Conservation (phyloP, 64 coral and sea anemone genomes). For the Pachyseris speciosa region DNA sequence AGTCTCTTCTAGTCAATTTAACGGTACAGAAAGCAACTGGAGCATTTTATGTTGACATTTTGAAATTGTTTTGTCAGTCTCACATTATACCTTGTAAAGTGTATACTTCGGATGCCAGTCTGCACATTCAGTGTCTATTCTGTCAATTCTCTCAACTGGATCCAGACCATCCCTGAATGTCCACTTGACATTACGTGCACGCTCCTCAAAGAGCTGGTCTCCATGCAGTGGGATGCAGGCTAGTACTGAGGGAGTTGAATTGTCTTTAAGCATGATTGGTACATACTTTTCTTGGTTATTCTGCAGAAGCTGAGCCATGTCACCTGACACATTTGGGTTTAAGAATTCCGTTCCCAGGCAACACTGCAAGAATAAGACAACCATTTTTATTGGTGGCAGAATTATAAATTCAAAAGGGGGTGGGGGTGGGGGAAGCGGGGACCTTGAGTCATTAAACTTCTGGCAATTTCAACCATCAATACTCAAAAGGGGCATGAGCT, state of each 20-base stretch:
- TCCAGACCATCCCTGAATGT: conserved; percentile 55
- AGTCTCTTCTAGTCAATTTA: too few relatives aligned
- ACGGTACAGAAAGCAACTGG: conserved; percentile 7
- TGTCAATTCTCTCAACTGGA: conserved; percentile 30
- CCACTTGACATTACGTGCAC: conserved; percentile 65
- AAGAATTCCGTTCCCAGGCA: conserved; percentile 55
- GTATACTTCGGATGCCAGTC: conserved; percentile 66
- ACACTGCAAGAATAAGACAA: conserved; percentile 51
- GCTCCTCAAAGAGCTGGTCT: conserved; percentile 72
- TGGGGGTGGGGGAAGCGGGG: background rate
- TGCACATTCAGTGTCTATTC: conserved; percentile 60
- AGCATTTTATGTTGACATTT: conserved; percentile 5
- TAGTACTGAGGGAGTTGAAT: conserved; percentile 27
- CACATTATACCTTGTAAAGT: conserved; percentile 49
- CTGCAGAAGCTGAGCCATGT: conserved; percentile 61
- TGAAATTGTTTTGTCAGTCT: background rate
- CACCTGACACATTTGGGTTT: conserved; percentile 51
- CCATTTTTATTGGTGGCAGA: conserved; percentile 28
- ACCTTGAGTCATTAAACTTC: conserved; percentile 8
- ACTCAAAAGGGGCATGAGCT: conserved; percentile 21
- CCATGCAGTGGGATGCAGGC: conserved; percentile 59
- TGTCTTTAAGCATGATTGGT: conserved; percentile 3
- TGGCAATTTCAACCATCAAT: conserved; percentile 4
- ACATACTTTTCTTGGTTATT: conserved; percentile 68
- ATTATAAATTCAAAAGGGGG: background rate